Evolutionary conservation across 2,888 invertebrate genomes (phyloP).

Genomic region (Watsonalla cultraria): DNA sequence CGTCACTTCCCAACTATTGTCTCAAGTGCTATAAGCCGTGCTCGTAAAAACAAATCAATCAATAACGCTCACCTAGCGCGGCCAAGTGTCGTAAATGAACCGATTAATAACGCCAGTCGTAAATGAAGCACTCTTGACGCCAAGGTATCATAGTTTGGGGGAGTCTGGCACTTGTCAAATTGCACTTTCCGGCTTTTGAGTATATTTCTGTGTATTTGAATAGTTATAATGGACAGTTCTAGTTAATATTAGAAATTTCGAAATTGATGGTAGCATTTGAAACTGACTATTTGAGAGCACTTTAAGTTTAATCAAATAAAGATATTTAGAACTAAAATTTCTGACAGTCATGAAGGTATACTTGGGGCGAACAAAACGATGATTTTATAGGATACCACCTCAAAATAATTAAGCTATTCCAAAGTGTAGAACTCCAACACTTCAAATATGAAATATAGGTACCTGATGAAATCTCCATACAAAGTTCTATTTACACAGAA

Average conservation of each 20-base stretch:
- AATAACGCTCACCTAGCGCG: conserved; percentile 19
- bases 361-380: too few relatives aligned
- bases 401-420: too few relatives aligned
- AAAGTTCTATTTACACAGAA: conserved; percentile 9
- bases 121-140: conserved; percentile 29
- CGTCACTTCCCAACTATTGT: not conserved
- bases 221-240: not conserved
- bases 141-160: conserved; percentile 15
- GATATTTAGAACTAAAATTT: too few relatives aligned
- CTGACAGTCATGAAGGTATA: too few relatives aligned
- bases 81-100: conserved; percentile 50
- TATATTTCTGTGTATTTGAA: not conserved
- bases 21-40: not conserved
- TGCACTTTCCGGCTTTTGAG: not conserved
- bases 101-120: conserved; percentile 47
- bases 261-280: too few relatives aligned
- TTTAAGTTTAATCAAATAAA: too few relatives aligned
- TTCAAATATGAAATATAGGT: too few relatives aligned
- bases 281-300: too few relatives aligned
- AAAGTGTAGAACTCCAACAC: too few relatives aligned
- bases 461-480: not conserved
- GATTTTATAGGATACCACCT: too few relatives aligned
- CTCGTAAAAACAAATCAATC: conserved; percentile 49
- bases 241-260: too few relatives aligned
- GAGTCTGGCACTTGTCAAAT: conserved; percentile 14